Conservation (phyloP, 2,888 invertebrate species). For the Marasmarcha lunaedactyla region DNA sequence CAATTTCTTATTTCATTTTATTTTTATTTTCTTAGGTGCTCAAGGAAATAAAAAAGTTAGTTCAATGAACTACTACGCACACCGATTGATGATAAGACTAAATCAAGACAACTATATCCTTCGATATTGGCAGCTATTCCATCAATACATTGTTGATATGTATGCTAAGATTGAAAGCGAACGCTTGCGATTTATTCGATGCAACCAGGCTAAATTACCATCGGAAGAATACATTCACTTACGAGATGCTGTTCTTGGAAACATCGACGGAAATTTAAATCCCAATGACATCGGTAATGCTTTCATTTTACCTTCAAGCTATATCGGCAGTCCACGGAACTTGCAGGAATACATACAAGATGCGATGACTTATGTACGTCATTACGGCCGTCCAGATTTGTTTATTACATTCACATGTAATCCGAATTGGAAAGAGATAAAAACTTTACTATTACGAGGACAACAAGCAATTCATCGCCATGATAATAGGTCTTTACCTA, state of each 20-base stretch:
- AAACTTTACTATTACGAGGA: no score
- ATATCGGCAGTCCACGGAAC: no score
- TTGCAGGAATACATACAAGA: no score
- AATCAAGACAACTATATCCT: background rate
- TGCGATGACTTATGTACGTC: no score
- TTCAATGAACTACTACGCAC: conserved; percentile 9
- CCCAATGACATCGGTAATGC: background rate
- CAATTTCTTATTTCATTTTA: background rate
- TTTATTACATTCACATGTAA: no score
- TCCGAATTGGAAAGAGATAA: no score
- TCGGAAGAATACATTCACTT: conserved; percentile 6
- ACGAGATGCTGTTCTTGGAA: conserved; percentile 3
- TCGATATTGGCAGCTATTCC: no score
- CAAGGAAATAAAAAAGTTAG: conserved; percentile 1
- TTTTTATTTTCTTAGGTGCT: background rate
- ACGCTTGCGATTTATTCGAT: background rate
- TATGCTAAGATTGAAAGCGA: no score
- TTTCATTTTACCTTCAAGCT: background rate
- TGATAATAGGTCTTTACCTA: no score
- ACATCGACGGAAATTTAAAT: background rate
- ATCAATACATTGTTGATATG: no score
- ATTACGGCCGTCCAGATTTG: no score
- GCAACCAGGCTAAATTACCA: background rate
- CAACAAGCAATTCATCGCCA: no score
- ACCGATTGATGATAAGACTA: conserved; percentile 10